These are phyloP conservation scores for Actias luna DNA, from an alignment of 2,888 invertebrate genomes.

Conservation along the genomic window DNA sequence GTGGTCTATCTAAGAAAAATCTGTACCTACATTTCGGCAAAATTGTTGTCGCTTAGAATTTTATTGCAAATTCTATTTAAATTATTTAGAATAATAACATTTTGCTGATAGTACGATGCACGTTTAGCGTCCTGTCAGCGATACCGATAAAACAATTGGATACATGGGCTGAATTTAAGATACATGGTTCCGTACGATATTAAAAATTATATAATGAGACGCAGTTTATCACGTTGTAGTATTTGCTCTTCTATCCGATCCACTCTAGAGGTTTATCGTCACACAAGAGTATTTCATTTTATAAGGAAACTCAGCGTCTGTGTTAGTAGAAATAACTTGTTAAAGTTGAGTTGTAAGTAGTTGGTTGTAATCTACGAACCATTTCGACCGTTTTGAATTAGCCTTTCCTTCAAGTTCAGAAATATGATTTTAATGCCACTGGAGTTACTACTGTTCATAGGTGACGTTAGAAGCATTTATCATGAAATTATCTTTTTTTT, in stretches of 20 bases:
- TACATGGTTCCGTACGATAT: conserved; percentile 7
- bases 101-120: conserved; percentile 22
- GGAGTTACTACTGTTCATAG: no score
- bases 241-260: not conserved
- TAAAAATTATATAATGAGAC: not conserved
- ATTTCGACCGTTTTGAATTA: no score
- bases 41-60: not conserved
- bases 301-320: no score
- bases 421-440: no score
- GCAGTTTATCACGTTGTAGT: not conserved
- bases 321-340: no score
- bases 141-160: conserved; percentile 38
- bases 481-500: no score
- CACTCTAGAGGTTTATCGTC: not conserved
- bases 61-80: not conserved
- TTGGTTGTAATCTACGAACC: no score
- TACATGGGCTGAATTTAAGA: not conserved
- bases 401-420: no score
- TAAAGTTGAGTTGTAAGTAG: no score
- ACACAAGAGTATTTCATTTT: no score
- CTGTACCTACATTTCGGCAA: not conserved
- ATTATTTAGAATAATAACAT: not conserved
- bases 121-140: conserved; percentile 49
- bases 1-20: not conserved
- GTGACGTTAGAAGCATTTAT: no score